Conservation (phyloP, 2,888 invertebrate genomes). For the Acrocyrtus sp. region DNA sequence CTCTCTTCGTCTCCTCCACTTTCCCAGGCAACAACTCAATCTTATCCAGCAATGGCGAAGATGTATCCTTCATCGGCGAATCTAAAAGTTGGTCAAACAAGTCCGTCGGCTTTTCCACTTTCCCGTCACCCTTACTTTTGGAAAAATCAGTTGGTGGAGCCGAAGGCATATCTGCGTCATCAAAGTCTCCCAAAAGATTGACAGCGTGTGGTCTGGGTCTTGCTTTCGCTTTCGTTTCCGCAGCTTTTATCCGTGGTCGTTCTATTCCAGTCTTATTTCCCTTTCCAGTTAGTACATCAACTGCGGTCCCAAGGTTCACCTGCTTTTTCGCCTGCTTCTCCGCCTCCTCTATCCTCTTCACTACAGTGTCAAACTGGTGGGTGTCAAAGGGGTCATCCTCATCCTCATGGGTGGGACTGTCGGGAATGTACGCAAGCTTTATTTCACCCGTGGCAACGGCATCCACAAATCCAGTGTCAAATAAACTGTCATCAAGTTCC, state of each 20-base stretch:
- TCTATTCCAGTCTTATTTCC: slow-evolving; percentile 73
- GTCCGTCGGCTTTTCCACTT: slow-evolving; percentile 36
- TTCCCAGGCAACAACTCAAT: neutral
- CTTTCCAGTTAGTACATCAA: slow-evolving; percentile 86
- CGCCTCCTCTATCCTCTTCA: slow-evolving; percentile 77
- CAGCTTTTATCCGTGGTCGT: slow-evolving; percentile 66
- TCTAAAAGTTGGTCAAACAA: slow-evolving; percentile 52
- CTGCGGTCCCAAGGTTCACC: slow-evolving; percentile 82
- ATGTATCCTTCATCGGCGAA: slow-evolving; percentile 39
- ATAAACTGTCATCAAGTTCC: slow-evolving; percentile 83
- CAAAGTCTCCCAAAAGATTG: slow-evolving; percentile 63
- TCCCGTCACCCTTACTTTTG: slow-evolving; percentile 2
- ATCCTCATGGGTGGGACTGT: slow-evolving; percentile 78
- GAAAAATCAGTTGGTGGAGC: slow-evolving; percentile 66
- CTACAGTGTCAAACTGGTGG: slow-evolving; percentile 86
- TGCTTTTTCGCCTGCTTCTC: slow-evolving; percentile 75
- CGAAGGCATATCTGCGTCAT: slow-evolving; percentile 65
- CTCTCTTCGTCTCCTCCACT: slow-evolving; percentile 3
- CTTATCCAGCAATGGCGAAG: slow-evolving; percentile 35
- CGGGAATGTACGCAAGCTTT: slow-evolving; percentile 86
- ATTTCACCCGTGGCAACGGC: slow-evolving; percentile 86
- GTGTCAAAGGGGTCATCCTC: slow-evolving; percentile 84
- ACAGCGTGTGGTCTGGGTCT: slow-evolving; percentile 62
- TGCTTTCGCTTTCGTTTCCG: slow-evolving; percentile 63
- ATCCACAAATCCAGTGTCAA: slow-evolving; percentile 89